Percentiles rank a stretch among this genome's conserved stretches.
Conservation (phyloP, 2,113 vertebrate species). For the Chrysochloris asiatica region DNA sequence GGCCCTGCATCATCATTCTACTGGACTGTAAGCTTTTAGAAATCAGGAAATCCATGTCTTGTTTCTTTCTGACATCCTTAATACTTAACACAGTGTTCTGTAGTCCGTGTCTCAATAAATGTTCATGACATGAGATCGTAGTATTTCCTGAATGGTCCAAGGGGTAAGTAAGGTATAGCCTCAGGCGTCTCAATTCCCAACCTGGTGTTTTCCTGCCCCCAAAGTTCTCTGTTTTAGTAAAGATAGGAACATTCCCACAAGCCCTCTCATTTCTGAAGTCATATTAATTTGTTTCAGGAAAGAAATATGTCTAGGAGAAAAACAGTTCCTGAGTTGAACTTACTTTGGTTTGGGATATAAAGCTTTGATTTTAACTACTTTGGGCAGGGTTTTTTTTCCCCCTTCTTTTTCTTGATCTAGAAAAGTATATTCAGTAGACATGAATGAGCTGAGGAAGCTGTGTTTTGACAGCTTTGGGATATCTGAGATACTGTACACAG, state of each 20-base stretch:
- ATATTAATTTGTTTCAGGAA: constrained; percentile 25
- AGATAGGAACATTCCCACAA: not conserved
- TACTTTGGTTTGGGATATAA: constrained; percentile 47
- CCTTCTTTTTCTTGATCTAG: not conserved
- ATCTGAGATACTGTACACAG: constrained; percentile 49
- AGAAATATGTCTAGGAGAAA: not conserved
- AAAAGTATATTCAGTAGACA: constrained; percentile 59
- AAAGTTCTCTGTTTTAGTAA: not conserved
- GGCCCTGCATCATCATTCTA: not conserved
- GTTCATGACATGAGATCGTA: not conserved
- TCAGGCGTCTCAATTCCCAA: not conserved
- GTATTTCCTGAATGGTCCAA: not conserved
- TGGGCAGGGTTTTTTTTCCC: not conserved
- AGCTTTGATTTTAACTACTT: constrained; percentile 61
- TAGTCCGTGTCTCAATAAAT: not conserved
- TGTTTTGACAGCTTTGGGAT: constrained; percentile 75
- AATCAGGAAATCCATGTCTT: not conserved
- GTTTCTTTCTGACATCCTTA: not conserved
- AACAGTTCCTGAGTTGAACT: not conserved
- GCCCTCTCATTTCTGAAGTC: not conserved
- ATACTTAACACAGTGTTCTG: not conserved
- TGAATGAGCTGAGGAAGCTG: constrained; percentile 48
- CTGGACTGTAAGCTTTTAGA: not conserved
- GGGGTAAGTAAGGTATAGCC: not conserved
- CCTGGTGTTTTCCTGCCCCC: not conserved